These are phyloP conservation scores for Platycercus adscitus DNA, from an alignment of 2,113 vertebrate species.

Conservation along the genomic window DNA sequence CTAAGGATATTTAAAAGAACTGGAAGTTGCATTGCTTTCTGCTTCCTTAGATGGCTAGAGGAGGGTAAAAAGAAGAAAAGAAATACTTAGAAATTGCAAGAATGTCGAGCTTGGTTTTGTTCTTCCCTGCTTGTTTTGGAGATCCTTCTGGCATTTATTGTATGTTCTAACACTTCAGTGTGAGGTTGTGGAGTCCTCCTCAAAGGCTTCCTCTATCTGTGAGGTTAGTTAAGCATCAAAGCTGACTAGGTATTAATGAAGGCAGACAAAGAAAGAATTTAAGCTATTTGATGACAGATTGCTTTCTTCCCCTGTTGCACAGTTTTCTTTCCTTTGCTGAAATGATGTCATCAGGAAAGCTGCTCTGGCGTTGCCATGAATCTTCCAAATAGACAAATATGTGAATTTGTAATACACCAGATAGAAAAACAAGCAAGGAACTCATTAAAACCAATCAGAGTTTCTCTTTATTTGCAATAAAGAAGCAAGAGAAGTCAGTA, in stretches of 20 bases:
- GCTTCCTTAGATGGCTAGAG: slow-evolving; percentile 33
- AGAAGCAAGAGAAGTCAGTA: not conserved
- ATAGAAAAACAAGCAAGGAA: not conserved
- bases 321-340: not conserved
- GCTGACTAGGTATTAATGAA: slow-evolving; percentile 20
- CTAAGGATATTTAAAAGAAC: slow-evolving; percentile 19
- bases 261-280: slow-evolving; percentile 3
- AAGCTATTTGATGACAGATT: not conserved
- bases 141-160: not conserved
- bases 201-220: slow-evolving; percentile 26
- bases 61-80: not conserved
- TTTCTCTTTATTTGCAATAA: not conserved
- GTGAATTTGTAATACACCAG: not conserved
- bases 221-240: slow-evolving; percentile 31
- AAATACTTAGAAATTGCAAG: slow-evolving; percentile 26
- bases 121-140: slow-evolving; percentile 30
- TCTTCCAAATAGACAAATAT: not conserved
- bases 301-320: not conserved
- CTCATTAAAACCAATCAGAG: not conserved
- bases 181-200: slow-evolving; percentile 11
- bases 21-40: slow-evolving; percentile 14
- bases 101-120: not conserved
- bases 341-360: not conserved
- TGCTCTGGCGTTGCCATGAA: not conserved
- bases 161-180: slow-evolving; percentile 18